Percentiles rank a stretch among this genome's conserved stretches.
Conservation (phyloP, 2,113 vertebrate species). For the Sylvilagus bachmani region DNA sequence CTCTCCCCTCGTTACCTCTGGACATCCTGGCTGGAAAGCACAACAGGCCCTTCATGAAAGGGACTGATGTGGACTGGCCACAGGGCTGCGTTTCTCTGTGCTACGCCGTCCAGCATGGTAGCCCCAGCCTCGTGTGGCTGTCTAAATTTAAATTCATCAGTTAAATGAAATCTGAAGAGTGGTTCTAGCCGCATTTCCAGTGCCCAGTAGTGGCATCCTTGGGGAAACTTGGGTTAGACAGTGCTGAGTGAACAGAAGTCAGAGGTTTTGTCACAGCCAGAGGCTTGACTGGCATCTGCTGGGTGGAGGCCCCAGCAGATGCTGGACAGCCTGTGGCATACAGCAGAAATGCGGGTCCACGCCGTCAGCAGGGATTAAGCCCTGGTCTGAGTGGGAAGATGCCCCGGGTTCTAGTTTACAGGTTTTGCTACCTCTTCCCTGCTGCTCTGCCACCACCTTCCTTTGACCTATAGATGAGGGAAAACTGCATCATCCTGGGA, state of each 20-base stretch:
- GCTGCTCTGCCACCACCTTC: background rate
- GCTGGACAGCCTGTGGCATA: background rate
- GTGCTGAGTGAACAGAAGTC: background rate
- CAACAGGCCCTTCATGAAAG: background rate
- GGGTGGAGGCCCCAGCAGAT: background rate
- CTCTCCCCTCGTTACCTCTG: background rate
- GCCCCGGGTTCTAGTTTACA: background rate
- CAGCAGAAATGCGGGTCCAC: background rate
- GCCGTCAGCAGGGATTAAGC: background rate
- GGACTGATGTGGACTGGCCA: background rate
- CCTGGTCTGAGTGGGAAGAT: background rate
- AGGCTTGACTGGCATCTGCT: background rate
- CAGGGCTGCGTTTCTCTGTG: background rate
- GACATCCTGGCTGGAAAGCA: background rate
- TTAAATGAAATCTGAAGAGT: conserved; percentile 14
- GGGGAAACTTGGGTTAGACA: background rate
- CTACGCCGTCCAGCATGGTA: background rate
- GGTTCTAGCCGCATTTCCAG: background rate
- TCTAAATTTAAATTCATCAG: background rate
- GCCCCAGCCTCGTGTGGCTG: background rate
- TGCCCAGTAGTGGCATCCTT: background rate
- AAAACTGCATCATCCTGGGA: background rate
- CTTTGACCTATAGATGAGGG: background rate
- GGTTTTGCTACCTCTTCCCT: background rate
- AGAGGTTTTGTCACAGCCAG: background rate